Base-by-base conservation (phyloP, 2,113 vertebrate genomes). In the Coryphaenoides rupestris region DNA sequence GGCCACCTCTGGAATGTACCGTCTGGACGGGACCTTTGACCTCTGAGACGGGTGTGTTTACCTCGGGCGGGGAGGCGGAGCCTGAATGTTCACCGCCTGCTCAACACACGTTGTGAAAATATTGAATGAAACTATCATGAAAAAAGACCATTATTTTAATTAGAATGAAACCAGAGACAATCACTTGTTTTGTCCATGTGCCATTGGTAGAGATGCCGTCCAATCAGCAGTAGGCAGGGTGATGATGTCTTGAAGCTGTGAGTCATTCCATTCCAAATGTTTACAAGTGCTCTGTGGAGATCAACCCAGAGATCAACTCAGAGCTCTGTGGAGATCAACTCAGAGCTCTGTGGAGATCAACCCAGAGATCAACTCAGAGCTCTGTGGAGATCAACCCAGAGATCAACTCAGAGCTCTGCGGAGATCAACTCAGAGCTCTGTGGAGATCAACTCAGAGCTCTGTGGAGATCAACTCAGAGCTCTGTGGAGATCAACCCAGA, bases 1-100 rank as follows among this genome's bases (percentile, higher is more conserved):
- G 73, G 71, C 75, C 76, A 79, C 82, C 64, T 74, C 68, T 67
- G 88, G 89, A 92, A 91, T 89, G 89, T 91, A 88, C 77, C 67
- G 66, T 47, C 72, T 40, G 5, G 9, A 40, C 33, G 5, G 28
- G 33, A 40, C 33, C 33, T 40, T 40, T 40, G 9, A 6, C 9
- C 9, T 12, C 33, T 1, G 9, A 12, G 33, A 40, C 33, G 1
- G 33, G 33, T n/a, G n/a, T n/a, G n/a, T 9, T 40, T 40, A 40
- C 33, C 33, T 40, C 10, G 4, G 13, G 76, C 63, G 74, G 70
- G 53, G 54, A 22, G 19, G 10, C 12, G 63, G 65, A 55, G 65
- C 84, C 85, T 85, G 72, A 89, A 88, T 86, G 84, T 87, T 86
- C 1, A 50, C 9, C 33, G 5, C 33, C 33, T 1, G 28, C 33